Evolutionary conservation across 2,113 vertebrate genomes (phyloP), one percentile per base, ranked within the genome.

Genomic region (Triplophysa dalaica): DNA sequence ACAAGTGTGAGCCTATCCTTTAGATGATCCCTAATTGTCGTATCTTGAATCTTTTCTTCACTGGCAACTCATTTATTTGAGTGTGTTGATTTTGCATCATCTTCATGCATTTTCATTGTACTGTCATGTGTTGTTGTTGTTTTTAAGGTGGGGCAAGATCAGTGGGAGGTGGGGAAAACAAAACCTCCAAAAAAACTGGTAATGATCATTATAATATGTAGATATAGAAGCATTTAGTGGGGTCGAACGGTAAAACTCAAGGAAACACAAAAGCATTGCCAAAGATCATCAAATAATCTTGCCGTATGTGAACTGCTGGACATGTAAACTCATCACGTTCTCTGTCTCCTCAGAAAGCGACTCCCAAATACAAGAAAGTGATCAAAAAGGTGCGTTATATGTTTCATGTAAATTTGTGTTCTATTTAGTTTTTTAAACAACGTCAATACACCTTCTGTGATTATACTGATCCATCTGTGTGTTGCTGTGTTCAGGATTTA

Each of bases 111-210:
- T 58, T 58, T 21, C 19, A 65, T 69, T 76, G 22, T 64, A 10
- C 8, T 74, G n/a, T 13, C 66, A 19, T 70, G 52, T 61, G 58
- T 33, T 76, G 21, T 12, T 41, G n/a, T 60, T 54, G 60, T 64
- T 75, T 24, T 54, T n/a, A 62, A 87, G 86, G 84, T 83, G 13
- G 84, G 82, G 17, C 82, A 83, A 14, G 82, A 83, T 48, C 74
- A 85, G 54, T 86, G 84, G 86, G 62, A 83, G 41, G 76, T 86
- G 69, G 84, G 78, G 62, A 84, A 81, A 78, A 33, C 21, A 72
- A 75, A 70, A 84, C 43, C 61, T 17, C 63, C 77, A 43, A 56
- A n/a, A 76, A 73, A 69, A 17, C 52, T 84, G 76, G 83, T 84
- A 72, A 80, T 76, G 45, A 33, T 22, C n/a, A 54, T 52, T 50